Base-by-base conservation (phyloP, 2,888 invertebrate species). In the Lysandra coridon region DNA sequence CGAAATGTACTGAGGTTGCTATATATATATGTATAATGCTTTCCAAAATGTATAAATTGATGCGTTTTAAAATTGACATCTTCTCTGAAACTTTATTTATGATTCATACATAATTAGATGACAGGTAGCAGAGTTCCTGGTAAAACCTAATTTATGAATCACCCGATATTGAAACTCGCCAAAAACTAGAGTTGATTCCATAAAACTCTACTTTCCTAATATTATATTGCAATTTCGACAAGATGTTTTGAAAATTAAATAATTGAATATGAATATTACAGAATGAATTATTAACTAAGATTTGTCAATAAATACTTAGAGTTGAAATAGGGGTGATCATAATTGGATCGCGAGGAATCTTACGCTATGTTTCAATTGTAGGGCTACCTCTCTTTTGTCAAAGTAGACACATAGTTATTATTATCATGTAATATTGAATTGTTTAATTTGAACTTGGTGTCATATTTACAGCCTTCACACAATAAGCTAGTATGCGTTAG, bases 241-340 rank as follows among this genome's bases (percentile, higher is more conserved):
- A 44, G 44, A 12, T 49, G 10, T 49, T 10, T 12, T 10, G 10
- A 44, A 49, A 73, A 73, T 40, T 40, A 33, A 74, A 74, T 23
- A 74, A 10, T 74, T 23, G 49, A 74, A 74, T 7, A 49, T 10
- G 7, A 49, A 44, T n/a, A 74, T 75, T 53, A 75, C 75, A 76
- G 6, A 76, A 76, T 57, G 57, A 76, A 76, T 76, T 76, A 76
- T 76, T 76, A 76, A 76, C 76, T 37, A 76, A 76, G 33, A 76
- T 76, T 76, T 76, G 76, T 76, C 76, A 76, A 57, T 76, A 76
- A 76, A 76, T 76, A 76, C 33, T 75, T 75, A 75, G 53, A 76
- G 57, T 76, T 57, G 57, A 76, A 76, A 57, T 76, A 76, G 57
- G 57, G 33, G 57, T 76, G 76, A 76, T 76, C 57, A 76, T 76